Evolutionary conservation across 92 coral and sea anemone species (phyloP).

Genomic region (Pocillopora grandis): DNA sequence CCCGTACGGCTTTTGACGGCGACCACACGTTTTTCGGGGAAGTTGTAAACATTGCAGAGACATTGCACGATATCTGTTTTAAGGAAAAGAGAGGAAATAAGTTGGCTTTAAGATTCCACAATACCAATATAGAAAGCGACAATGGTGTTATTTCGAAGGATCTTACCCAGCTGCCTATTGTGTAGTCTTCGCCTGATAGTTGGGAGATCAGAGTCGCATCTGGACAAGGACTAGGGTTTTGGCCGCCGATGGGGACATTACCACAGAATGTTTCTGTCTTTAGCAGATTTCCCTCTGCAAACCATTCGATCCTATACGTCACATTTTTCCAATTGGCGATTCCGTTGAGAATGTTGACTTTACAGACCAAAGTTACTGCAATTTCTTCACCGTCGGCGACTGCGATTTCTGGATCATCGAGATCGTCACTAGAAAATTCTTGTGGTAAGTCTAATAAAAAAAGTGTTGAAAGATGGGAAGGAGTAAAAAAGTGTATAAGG

Average conservation of each 20-base stretch:
- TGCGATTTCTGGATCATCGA: not conserved
- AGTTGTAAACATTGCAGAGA: conserved; percentile 8
- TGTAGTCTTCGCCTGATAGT: not conserved
- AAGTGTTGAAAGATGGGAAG: no score
- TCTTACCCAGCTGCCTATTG: no score
- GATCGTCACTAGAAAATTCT: not conserved
- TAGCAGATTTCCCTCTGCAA: not conserved
- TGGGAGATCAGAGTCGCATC: not conserved
- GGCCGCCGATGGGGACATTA: not conserved
- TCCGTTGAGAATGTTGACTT: not conserved
- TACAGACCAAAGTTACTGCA: not conserved
- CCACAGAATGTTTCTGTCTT: not conserved
- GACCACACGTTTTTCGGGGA: conserved; percentile 5
- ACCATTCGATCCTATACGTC: not conserved
- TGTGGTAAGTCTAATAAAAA: not conserved
- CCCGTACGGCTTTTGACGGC: not conserved
- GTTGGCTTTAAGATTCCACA: no score
- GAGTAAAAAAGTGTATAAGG: no score
- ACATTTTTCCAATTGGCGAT: conserved; percentile 4
- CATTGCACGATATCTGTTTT: conserved; percentile 7
- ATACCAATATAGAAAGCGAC: no score
- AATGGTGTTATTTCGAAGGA: no score
- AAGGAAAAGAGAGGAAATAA: not conserved
- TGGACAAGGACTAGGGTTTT: not conserved
- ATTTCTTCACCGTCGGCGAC: no score